Evolutionary conservation across 1,140 invertebrate genomes (phyloP), one percentile per base, ranked within the genome.

Genomic region (Bombus waltoni): DNA sequence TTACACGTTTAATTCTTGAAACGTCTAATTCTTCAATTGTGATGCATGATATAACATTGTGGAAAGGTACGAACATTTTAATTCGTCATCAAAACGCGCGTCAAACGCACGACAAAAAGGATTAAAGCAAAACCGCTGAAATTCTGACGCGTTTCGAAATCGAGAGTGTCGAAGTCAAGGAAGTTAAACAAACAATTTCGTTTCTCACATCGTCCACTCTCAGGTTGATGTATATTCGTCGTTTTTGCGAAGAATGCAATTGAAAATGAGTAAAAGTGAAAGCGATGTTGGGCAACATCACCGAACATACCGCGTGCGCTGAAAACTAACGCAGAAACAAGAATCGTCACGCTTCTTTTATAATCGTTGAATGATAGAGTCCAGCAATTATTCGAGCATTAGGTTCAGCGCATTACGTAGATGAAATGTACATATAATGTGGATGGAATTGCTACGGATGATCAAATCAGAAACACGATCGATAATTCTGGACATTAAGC

Each of bases 211-310:
- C 38, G 28, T 28, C 13, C 28, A 13, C 8, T 15, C 40, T 44
- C 35, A 18, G 44, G 2, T 25, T 15, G 53, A 13, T 35, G 5
- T 28, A 28, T 35, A 28, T 15, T 6, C n/a, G 42, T 73, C n/a
- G 62, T 62, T 83, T 79, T 72, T 18, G n/a, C 47, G 8, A 72
- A 38, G 75, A 68, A 42, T 40, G 72, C 75, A 65, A 74, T 70
- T 77, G 85, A 87, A 88, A 86, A 85, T 62, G 75, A 86, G 70
- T 76, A 76, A 88, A 88, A 89, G 88, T 88, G 87, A 89, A 89
- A 89, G 88, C 73, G 62, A 18, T 22, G 74, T 89, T 89, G 71
- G 28, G 75, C 68, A 88, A 89, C 38, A 25, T 40, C 22, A 4
- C 18, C 59, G 11, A 40, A 28, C 22, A 18, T n/a, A 40, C 25